phyloP scores from a whole-genome alignment of 2,888 invertebrate species.

The Tromatobia lineatoria region DNA sequence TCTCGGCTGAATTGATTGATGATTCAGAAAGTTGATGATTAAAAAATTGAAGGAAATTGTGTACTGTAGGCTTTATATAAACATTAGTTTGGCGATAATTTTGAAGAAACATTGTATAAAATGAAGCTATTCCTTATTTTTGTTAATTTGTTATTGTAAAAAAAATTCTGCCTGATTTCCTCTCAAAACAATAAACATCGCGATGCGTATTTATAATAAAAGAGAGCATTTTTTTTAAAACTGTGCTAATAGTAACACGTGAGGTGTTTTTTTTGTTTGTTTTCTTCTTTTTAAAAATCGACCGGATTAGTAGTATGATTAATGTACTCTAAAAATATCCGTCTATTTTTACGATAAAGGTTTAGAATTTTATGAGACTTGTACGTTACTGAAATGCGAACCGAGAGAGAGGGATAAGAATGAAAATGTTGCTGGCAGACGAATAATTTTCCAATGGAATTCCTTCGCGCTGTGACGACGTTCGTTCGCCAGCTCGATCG shows the following conservation, averaged over 20 bases:
- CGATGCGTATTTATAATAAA: too few species aligned
- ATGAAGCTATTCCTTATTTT: too few species aligned
- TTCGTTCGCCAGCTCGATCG: constrained; percentile 66
- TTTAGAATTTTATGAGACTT: too few species aligned
- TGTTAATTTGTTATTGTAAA: too few species aligned
- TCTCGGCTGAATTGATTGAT: too few species aligned
- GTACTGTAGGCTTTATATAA: too few species aligned
- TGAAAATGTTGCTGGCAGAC: constrained; percentile 12
- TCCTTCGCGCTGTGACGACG: constrained; percentile 52
- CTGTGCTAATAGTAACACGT: not conserved
- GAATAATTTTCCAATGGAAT: constrained; percentile 44
- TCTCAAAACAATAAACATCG: too few species aligned
- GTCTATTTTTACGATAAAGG: not conserved
- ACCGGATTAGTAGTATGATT: not conserved
- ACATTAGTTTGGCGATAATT: too few species aligned
- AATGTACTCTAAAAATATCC: not conserved
- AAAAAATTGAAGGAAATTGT: not conserved
- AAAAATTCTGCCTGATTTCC: too few species aligned
- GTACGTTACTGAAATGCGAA: not conserved
- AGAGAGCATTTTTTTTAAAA: not conserved
- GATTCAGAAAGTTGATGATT: too few species aligned
- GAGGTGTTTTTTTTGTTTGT: not conserved
- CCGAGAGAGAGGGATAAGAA: not conserved
- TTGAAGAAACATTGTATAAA: too few species aligned
- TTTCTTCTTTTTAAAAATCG: not conserved